Evolutionary conservation across 2,888 invertebrate species (phyloP).

Genomic region (Meandrusa payeni): DNA sequence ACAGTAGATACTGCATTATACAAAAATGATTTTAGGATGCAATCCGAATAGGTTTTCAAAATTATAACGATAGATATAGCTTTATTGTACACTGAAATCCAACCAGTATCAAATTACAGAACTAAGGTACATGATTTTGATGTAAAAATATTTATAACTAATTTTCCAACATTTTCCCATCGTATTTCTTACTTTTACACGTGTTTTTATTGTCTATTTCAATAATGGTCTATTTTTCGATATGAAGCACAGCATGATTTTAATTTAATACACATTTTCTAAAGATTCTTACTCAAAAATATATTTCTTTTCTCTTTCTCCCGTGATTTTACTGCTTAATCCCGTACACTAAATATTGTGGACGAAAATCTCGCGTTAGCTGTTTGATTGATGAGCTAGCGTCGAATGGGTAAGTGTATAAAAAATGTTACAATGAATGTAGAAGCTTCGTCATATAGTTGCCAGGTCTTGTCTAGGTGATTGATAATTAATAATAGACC

Average conservation of each 20-base stretch:
- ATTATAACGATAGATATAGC: too few species aligned
- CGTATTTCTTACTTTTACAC: constrained; percentile 10
- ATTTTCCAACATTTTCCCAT: too few species aligned
- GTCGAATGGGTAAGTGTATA: constrained; percentile 87
- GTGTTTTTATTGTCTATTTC: constrained; percentile 17
- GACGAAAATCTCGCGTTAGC: constrained; percentile 77
- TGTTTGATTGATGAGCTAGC: constrained; percentile 93
- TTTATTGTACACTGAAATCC: too few species aligned
- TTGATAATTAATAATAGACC: constrained; percentile 23
- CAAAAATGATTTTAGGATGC: too few species aligned
- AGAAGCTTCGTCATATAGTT: constrained; percentile 62
- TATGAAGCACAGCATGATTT: constrained; percentile 67
- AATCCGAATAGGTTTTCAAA: too few species aligned
- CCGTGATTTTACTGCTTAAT: constrained; percentile 70
- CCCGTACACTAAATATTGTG: constrained; percentile 65
- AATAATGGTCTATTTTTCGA: constrained; percentile 25
- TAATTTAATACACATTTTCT: constrained; percentile 49
- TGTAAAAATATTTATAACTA: too few species aligned
- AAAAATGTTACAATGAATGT: constrained; percentile 45
- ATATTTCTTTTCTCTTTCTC: constrained; percentile 73
- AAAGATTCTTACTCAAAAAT: constrained; percentile 60
- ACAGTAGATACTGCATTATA: too few species aligned
- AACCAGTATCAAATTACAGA: too few species aligned
- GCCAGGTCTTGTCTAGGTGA: constrained; percentile 35
- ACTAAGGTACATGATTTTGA: too few species aligned